phyloP scores from a whole-genome alignment of 1,140 invertebrate species.

The Stegodyphus dumicola region DNA sequence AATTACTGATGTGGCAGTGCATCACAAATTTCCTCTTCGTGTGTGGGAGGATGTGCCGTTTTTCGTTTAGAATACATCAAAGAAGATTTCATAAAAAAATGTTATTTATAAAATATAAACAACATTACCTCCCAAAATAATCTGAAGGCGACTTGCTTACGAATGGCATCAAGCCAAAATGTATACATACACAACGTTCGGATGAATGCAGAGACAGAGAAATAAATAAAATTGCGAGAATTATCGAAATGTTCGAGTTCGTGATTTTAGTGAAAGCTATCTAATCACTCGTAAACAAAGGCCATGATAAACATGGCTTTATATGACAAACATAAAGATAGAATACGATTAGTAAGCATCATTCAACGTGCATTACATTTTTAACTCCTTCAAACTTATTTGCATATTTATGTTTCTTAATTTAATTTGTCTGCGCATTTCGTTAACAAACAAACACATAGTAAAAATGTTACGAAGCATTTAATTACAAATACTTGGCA shows the following conservation, averaged over 20 bases:
- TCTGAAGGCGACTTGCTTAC: conserved; percentile 26
- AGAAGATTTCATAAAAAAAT: conserved; percentile 15
- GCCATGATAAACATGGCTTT: too few species aligned
- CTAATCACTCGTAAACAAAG: too few species aligned
- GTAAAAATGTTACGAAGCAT: too few species aligned
- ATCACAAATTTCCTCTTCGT: background rate
- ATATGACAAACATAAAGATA: too few species aligned
- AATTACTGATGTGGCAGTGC: background rate
- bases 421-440: too few species aligned
- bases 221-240: background rate
- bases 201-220: background rate
- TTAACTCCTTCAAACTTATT: too few species aligned
- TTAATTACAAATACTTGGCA: too few species aligned
- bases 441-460: too few species aligned
- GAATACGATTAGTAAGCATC: too few species aligned
- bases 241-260: background rate
- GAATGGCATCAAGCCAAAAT: conserved; percentile 24
- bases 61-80: conserved; percentile 6
- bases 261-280: too few species aligned
- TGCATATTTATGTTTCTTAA: too few species aligned
- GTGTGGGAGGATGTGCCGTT: background rate
- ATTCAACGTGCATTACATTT: too few species aligned
- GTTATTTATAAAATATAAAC: conserved; percentile 57
- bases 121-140: conserved; percentile 47
- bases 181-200: background rate